Conservation (phyloP, 1,140 invertebrate genomes). For the Bombus waltoni region DNA sequence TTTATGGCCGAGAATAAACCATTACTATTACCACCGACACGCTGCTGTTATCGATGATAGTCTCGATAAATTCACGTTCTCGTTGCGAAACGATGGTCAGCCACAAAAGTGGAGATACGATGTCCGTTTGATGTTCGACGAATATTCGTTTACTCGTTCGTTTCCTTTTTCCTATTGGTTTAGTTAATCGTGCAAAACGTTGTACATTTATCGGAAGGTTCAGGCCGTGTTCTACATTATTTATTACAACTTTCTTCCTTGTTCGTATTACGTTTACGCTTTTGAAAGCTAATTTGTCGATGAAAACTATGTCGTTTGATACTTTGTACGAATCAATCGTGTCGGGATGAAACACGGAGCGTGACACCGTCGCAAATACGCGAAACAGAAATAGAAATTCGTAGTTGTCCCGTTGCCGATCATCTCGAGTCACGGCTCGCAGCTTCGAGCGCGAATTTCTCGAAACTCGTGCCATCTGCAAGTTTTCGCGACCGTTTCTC, state of each 20-base stretch:
- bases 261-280: no score
- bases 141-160: neutral
- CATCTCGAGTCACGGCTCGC: neutral
- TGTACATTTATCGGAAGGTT: neutral
- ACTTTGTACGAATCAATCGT: no score
- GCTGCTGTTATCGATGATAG: neutral
- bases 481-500: neutral
- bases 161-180: neutral
- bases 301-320: no score
- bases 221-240: no score
- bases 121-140: neutral
- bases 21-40: no score
- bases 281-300: no score
- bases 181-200: neutral
- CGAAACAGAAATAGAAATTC: neutral
- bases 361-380: no score
- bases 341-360: no score
- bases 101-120: no score
- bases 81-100: neutral
- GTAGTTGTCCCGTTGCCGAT: no score
- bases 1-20: no score
- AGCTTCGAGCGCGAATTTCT: neutral
- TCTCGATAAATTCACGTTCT: neutral
- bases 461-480: neutral
- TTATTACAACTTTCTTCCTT: no score